Conservation (phyloP, 2,797 vertebrate genomes). For the Mastacembelus armatus region DNA sequence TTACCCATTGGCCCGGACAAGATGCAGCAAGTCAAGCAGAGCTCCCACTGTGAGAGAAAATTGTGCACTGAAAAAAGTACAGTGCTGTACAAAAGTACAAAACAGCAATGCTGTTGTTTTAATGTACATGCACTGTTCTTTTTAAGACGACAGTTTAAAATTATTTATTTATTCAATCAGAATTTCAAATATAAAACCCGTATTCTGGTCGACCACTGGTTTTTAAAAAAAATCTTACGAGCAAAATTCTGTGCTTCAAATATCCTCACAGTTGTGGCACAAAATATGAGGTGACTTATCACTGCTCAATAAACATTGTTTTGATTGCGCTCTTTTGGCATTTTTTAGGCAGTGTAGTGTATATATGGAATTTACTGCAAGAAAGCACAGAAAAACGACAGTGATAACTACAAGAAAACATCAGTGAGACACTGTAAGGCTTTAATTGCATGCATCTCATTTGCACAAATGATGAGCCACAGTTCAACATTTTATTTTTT, state of each 20-base stretch:
- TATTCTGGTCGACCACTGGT: no score
- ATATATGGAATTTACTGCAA: neutral
- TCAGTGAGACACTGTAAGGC: constrained; percentile 12
- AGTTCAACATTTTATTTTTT: constrained; percentile 54
- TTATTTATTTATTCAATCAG: neutral
- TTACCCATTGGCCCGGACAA: constrained; percentile 68
- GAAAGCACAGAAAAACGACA: constrained; percentile 7
- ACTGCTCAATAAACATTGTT: neutral
- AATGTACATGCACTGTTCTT: no score
- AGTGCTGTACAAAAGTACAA: neutral
- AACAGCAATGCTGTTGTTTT: no score
- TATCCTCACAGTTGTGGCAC: no score
- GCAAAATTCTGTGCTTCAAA: no score
- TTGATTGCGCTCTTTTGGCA: neutral
- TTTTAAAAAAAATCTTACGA: no score
- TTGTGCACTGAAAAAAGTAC: neutral
- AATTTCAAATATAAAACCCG: no score
- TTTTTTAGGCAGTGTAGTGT: neutral
- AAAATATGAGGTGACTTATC: no score
- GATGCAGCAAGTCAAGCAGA: constrained; percentile 72
- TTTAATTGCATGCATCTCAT: constrained; percentile 49
- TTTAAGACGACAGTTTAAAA: no score
- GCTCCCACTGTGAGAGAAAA: constrained; percentile 47
- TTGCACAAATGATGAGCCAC: constrained; percentile 46
- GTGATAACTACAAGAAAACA: constrained; percentile 27